Evolutionary conservation across 2,113 vertebrate species (phyloP), one percentile per base, ranked within the genome.

Genomic region (Vicugna pacos): DNA sequence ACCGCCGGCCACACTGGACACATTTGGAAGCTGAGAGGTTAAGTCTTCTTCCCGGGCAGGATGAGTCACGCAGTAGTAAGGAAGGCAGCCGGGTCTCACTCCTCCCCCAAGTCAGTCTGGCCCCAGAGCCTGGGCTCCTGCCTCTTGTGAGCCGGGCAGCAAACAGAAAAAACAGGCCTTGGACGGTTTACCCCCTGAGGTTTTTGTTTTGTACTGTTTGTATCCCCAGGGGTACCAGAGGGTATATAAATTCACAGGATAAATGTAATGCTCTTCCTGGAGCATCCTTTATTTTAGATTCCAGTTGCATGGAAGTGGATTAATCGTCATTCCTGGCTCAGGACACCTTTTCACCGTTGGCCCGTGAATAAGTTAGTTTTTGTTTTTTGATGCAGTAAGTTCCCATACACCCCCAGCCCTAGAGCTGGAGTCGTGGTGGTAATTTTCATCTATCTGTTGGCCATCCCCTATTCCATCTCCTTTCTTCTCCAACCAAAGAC

Each of bases 261-360:
- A 75, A 91, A 56, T 52, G n/a, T 22, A 65, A 35, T 52, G 8
- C 7, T 88, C 46, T 91, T 93, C 48, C 26, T 26, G 69, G 77
- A 90, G 14, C 48, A 82, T 84, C 2, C 30, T 84, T 93, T 82
- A 54, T 32, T n/a, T 95, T 69, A 91, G 62, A 65, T 42, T 89
- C 22, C 35, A 22, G 35, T 92, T 69, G 24, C 24, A 24, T 1
- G 4, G 16, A 73, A 84, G 38, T 86, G 1, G 42, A 73, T 93
- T 75, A 69, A 64, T 87, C 35, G 42, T 38, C 89, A 77, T 85
- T 60, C 42, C 42, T 92, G 73, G n/a, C 26, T 60, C 7, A 56
- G 65, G 52, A n/a, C 42, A 72, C 5, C 32, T 16, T 65, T 26
- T 89, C 32, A 69, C 46, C 38, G 48, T 93, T 62, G 79, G 35